Evolutionary conservation across 2,113 vertebrate species (phyloP), one percentile per base, ranked within the genome.

Genomic region (Hemibates koningsi): DNA sequence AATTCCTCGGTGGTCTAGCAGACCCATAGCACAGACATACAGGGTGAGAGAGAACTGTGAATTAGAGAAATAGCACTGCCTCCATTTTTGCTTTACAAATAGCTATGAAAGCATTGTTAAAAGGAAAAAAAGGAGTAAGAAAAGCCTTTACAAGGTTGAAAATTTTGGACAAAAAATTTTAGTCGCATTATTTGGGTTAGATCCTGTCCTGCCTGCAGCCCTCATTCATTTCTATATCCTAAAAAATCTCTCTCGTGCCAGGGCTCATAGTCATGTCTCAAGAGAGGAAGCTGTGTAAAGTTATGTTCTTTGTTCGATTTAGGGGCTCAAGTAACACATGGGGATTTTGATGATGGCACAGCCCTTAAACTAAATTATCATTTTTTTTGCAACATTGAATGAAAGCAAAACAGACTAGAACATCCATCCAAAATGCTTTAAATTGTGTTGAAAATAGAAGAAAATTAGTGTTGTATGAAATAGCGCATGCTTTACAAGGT

Each of bases 191-290:
- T 82, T 38, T 71, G 16, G 2, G 13, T 7, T 84, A 19, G 48
- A 80, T 63, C 59, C 32, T 36, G 45, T 63, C 63, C 79, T 48
- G 27, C 32, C 61, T 45, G 21, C 66, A 73, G 66, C 38, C n/a
- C 13, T 43, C 66, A 24, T 45, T 73, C 8, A 43, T 73, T 24
- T 45, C 34, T 73, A 27, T 53, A 50, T 87, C 85, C 79, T 76
- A 83, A 80, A 54, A 78, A 12, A 9, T 83, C 4, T 86, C 14
- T 88, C 89, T 73, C 0, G 1, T 76, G 41, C 0, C 56, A 66
- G 32, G 83, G 71, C 82, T 61, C 71, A 71, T 93, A 92, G 90
- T 90, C 88, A 92, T 56, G 17, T 88, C 89, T 71, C 89, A 0
- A 10, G 90, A 57, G 85, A 90, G 24, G 45, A 66, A 3, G 61